Base-by-base conservation (phyloP, 2,888 invertebrate genomes). In the Dione juno region DNA sequence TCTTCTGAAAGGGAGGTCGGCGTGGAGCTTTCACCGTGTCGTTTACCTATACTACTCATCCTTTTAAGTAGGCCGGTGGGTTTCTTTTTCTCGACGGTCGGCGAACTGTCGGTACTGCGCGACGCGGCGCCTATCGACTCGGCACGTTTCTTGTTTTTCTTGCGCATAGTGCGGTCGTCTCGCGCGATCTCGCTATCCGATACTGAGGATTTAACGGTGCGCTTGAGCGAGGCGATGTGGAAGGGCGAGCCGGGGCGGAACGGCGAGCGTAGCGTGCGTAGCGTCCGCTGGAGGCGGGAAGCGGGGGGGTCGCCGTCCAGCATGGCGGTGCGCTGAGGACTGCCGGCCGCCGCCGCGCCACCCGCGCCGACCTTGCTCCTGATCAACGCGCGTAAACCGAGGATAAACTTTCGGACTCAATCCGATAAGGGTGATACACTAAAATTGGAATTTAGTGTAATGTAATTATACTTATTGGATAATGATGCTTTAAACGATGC, bases 241-340 rank as follows among this genome's bases (percentile, higher is more conserved):
- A 93, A 93, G 88, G 92, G 90, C 88, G 93, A 91, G 79, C 87
- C 88, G 85, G 88, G 86, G 80, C 92, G 92, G 87, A 93, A 93
- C 83, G 93, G 92, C 77, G 92, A 86, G 78, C 93, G 89, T 70
- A 93, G 87, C 85, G 93, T 83, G 83, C 88, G 88, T 78, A 93
- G 87, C 80, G 92, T 92, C 79, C 90, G 92, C 76, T 89, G 90
- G 77, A 93, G 87, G 76, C 92, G 92, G 78, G 92, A 91, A 76
- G 80, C 81, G 73, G 78, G 79, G 67, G 82, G 86, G 79, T 84
- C 87, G 77, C 83, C 86, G 84, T 84, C 88, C 80, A 82, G 86
- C 90, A 89, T 89, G 88, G 79, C 86, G 83, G 83, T 81, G 80
- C 75, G 85, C 81, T 83, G 77, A 81, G 86, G 84, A 79, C 79